Conservation (phyloP, 2,113 vertebrate genomes). For the Plestiodon gilberti region DNA sequence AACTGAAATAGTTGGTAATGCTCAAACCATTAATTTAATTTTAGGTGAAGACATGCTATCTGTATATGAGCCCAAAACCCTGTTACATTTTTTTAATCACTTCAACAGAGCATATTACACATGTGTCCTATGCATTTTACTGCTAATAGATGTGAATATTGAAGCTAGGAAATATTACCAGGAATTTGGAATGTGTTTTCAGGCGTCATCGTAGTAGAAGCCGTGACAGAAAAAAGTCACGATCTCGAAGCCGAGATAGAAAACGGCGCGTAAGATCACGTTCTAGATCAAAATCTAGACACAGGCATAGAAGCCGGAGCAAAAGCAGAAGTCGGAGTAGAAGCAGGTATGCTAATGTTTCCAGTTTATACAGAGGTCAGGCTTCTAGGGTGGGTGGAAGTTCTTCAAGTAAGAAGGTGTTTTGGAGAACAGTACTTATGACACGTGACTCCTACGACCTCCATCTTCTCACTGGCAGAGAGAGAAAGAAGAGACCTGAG, state of each 20-base stretch:
- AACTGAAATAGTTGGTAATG: fast-evolving
- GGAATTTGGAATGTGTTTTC: constrained; percentile 61
- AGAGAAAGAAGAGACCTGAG: constrained; percentile 90
- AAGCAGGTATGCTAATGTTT: constrained; percentile 80
- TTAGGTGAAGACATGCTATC: not conserved
- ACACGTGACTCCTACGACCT: not conserved
- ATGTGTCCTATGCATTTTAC: not conserved
- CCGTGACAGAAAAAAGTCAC: constrained; percentile 87
- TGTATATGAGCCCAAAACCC: not conserved
- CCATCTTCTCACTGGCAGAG: constrained; percentile 75
- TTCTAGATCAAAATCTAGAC: constrained; percentile 90
- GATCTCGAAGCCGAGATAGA: constrained; percentile 90
- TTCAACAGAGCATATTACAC: not conserved
- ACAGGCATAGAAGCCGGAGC: constrained; percentile 89
- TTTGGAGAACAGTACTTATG: not conserved
- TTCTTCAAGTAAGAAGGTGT: not conserved
- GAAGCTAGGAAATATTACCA: not conserved
- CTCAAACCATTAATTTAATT: not conserved
- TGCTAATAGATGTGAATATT: not conserved
- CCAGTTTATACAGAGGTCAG: not conserved
- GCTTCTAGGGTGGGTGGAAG: too few species aligned
- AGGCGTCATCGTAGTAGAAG: constrained; percentile 93
- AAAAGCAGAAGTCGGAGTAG: constrained; percentile 91
- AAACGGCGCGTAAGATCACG: constrained; percentile 88
- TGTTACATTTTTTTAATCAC: not conserved